Evolutionary conservation across 1,140 invertebrate genomes (phyloP).

Genomic region (Helicoverpa zea): DNA sequence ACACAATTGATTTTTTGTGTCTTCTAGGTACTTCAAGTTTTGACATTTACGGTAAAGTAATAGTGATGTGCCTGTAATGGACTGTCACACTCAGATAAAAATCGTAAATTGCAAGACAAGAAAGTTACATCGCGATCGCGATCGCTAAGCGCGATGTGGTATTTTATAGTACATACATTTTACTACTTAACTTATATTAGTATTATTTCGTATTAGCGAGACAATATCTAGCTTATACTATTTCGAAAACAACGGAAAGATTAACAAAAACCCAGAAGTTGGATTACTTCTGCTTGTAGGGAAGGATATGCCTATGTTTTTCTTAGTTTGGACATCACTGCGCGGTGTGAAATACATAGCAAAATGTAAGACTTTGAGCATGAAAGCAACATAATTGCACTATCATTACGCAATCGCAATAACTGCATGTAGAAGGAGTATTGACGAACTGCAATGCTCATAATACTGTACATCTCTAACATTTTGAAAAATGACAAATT

Average conservation of each 20-base stretch:
- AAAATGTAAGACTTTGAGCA: background rate
- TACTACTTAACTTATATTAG: too few relatives aligned
- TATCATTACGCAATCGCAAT: background rate
- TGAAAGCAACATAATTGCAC: background rate
- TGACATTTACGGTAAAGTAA: background rate
- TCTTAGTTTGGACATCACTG: background rate
- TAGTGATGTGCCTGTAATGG: background rate
- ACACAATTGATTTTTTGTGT: background rate
- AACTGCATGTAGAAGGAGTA: slow-evolving; percentile 24
- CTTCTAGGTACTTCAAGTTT: background rate
- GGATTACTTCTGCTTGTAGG: too few relatives aligned
- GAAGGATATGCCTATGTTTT: too few relatives aligned
- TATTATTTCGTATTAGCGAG: too few relatives aligned
- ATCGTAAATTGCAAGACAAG: too few relatives aligned
- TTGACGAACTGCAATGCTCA: slow-evolving; percentile 32
- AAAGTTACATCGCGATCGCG: too few relatives aligned
- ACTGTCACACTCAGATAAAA: too few relatives aligned
- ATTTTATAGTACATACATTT: too few relatives aligned
- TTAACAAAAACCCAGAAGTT: too few relatives aligned
- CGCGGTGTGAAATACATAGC: background rate
- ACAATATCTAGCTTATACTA: too few relatives aligned
- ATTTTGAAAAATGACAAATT: slow-evolving; percentile 75
- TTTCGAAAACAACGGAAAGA: too few relatives aligned
- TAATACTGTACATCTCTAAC: background rate
- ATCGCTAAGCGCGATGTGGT: too few relatives aligned